Evolutionary conservation across 2,113 vertebrate genomes (phyloP).

Genomic region (Nasalis larvatus): DNA sequence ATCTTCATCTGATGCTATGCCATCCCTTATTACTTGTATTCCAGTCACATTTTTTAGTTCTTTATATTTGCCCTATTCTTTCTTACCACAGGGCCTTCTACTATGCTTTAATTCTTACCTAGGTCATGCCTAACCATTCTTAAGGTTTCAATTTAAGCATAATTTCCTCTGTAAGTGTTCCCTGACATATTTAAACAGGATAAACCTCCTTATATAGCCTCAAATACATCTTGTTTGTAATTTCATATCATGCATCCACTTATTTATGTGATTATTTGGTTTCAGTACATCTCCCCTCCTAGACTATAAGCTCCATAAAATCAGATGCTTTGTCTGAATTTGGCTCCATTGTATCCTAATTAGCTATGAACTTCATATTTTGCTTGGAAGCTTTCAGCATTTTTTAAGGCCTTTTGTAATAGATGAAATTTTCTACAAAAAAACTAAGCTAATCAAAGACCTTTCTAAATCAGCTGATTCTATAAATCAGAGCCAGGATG

Average conservation of each 20-base stretch:
- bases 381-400: neutral
- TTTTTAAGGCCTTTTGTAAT: neutral
- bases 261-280: neutral
- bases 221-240: neutral
- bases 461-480: neutral
- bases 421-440: neutral
- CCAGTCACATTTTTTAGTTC: neutral
- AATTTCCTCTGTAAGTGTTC: neutral
- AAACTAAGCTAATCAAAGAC: neutral
- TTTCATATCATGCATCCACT: neutral
- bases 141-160: neutral
- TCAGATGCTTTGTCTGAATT: neutral
- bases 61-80: neutral
- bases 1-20: neutral
- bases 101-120: neutral
- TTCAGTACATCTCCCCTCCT: neutral
- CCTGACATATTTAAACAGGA: neutral
- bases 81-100: neutral
- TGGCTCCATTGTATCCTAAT: neutral
- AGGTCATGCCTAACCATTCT: neutral
- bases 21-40: neutral
- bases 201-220: neutral
- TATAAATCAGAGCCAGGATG: neutral
- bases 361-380: neutral
- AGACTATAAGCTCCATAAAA: neutral